phyloP scores from a whole-genome alignment of 2,888 invertebrate genomes.

The Chorisops tibialis region DNA sequence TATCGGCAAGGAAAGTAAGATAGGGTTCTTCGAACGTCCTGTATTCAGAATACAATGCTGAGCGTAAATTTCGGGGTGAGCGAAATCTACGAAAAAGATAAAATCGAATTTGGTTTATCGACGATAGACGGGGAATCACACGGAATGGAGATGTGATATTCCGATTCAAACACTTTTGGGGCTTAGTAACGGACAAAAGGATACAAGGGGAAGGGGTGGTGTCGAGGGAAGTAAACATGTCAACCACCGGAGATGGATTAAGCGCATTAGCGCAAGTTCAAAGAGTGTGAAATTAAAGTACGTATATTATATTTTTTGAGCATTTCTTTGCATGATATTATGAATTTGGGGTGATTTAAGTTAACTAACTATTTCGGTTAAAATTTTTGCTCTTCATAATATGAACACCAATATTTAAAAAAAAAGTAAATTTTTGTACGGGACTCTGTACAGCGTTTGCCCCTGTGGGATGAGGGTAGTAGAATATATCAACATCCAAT shows the following conservation, averaged over 20 bases:
- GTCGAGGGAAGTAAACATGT: conserved; percentile 28
- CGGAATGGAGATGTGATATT: conserved; percentile 26
- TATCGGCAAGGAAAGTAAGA: conserved; percentile 21
- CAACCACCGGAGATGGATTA: conserved; percentile 31
- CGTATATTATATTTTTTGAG: too few relatives aligned
- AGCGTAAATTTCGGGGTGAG: conserved; percentile 19
- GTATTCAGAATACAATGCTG: conserved; percentile 1
- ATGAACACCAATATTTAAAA: too few relatives aligned
- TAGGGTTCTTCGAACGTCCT: not conserved
- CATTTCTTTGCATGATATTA: too few relatives aligned
- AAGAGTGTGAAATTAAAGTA: conserved; percentile 30
- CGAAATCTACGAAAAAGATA: conserved; percentile 28
- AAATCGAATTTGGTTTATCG: conserved; percentile 34
- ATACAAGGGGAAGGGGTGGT: conserved; percentile 1
- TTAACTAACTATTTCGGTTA: too few relatives aligned
- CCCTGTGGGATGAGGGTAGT: too few relatives aligned
- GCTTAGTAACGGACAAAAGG: conserved; percentile 3
- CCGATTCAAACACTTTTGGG: conserved; percentile 18
- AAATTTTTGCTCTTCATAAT: too few relatives aligned
- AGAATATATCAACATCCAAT: too few relatives aligned
- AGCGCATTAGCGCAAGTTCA: conserved; percentile 31
- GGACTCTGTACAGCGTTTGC: too few relatives aligned
- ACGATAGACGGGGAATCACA: conserved; percentile 28
- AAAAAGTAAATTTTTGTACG: too few relatives aligned
- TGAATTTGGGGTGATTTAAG: too few relatives aligned